Percentiles rank a stretch among this genome's conserved stretches.
Conservation (phyloP, 2,888 invertebrate genomes). For the Aspidiotus destructor region DNA sequence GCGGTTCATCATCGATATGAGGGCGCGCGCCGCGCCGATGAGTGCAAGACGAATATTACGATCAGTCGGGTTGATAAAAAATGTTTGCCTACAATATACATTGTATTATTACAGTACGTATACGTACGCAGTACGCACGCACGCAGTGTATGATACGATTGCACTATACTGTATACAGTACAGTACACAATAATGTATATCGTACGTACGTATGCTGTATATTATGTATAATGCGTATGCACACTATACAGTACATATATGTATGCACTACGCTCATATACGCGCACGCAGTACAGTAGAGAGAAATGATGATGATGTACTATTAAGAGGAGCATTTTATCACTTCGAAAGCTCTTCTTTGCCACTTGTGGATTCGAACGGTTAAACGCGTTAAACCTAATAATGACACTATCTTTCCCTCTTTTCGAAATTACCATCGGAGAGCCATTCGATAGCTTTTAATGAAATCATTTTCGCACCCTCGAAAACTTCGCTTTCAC, state of each 20-base stretch:
- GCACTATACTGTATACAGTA: no score
- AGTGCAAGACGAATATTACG: slow-evolving; percentile 9
- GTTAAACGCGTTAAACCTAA: slow-evolving; percentile 30
- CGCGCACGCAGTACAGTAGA: no score
- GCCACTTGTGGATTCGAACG: slow-evolving; percentile 32
- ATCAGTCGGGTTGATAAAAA: slow-evolving; percentile 15
- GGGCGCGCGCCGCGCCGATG: no score
- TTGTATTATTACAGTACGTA: no score
- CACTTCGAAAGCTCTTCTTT: slow-evolving; percentile 23
- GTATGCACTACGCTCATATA: no score
- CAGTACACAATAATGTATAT: no score
- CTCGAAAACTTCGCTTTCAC: slow-evolving; percentile 15
- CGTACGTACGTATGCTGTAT: no score
- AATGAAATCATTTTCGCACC: slow-evolving; percentile 37
- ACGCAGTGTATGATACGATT: no score
- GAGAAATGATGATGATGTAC: slow-evolving; percentile 9
- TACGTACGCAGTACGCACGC: no score
- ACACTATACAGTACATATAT: no score
- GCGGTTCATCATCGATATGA: no score
- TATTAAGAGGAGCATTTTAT: slow-evolving; percentile 26
- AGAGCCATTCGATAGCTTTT: slow-evolving; percentile 37
- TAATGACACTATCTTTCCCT: slow-evolving; percentile 31
- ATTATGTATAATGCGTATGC: no score
- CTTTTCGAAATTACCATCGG: slow-evolving; percentile 37
- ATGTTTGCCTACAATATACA: not conserved